phyloP scores from a whole-genome alignment of 2,888 invertebrate genomes.

The Drosophila mercatorum region DNA sequence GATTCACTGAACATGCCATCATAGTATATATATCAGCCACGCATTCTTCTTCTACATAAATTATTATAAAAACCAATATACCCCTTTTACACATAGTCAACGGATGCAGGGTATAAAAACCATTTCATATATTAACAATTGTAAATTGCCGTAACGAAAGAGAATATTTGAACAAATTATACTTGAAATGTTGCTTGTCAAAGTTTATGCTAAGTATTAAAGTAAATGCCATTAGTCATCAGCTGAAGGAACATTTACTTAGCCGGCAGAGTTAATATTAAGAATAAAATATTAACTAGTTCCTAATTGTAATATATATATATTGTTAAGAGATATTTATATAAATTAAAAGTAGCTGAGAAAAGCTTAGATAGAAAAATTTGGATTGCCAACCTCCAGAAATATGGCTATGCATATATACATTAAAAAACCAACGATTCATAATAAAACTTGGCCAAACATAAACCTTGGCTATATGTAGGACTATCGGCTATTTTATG shows the following conservation, averaged over 20 bases:
- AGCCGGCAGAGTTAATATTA: no score
- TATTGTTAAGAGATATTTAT: background rate
- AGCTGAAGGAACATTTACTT: background rate
- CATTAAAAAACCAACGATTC: slow-evolving; percentile 2
- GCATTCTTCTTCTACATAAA: background rate
- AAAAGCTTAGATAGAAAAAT: background rate
- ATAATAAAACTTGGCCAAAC: slow-evolving; percentile 11
- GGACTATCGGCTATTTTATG: slow-evolving; percentile 18
- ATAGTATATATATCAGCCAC: no score
- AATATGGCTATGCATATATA: background rate
- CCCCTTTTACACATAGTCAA: background rate
- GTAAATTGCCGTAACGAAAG: slow-evolving; percentile 44
- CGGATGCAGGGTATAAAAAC: background rate
- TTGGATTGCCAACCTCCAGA: background rate
- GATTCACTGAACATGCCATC: no score
- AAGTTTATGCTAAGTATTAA: slow-evolving; percentile 17
- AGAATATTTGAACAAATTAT: slow-evolving; percentile 58
- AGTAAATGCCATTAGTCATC: slow-evolving; percentile 12
- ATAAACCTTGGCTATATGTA: slow-evolving; percentile 12
- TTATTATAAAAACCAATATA: background rate
- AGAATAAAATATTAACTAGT: background rate
- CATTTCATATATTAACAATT: slow-evolving; percentile 37
- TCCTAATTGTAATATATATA: no score
- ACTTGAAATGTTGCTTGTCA: slow-evolving; percentile 20
- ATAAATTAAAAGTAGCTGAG: background rate